Evolutionary conservation across 2,888 invertebrate species (phyloP).

Genomic region (Oscheius sp.): DNA sequence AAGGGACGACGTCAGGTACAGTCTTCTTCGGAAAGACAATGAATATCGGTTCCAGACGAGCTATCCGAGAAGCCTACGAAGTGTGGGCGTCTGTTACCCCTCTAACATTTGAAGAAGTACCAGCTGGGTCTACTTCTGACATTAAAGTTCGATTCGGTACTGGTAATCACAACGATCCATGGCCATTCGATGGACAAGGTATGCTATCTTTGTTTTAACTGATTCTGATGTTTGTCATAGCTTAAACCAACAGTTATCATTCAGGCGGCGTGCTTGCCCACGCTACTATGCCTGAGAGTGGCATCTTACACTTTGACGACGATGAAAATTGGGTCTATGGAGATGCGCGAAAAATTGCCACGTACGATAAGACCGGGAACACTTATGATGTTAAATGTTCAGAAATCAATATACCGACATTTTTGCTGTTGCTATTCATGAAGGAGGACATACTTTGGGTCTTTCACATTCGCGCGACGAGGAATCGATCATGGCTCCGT

Average conservation of each 20-base stretch:
- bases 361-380: conserved; percentile 9
- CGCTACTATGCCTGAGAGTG: conserved; percentile 72
- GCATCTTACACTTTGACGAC: conserved; percentile 72
- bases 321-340: conserved; percentile 71
- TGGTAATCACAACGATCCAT: conserved; percentile 69
- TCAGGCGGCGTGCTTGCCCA: conserved; percentile 71
- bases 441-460: conserved; percentile 66
- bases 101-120: conserved; percentile 67
- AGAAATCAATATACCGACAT: conserved; percentile 64
- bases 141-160: conserved; percentile 69
- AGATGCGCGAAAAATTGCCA: conserved; percentile 65
- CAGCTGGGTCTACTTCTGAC: conserved; percentile 46
- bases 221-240: background rate
- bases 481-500: conserved; percentile 72
- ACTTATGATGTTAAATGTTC: conserved; percentile 13
- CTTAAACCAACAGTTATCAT: conserved; percentile 8
- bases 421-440: conserved; percentile 71
- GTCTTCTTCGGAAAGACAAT: background rate
- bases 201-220: background rate
- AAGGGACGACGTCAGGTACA: conserved; percentile 59
- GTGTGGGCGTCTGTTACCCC: conserved; percentile 65
- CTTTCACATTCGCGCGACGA: conserved; percentile 64
- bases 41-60: conserved; percentile 51
- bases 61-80: conserved; percentile 69
- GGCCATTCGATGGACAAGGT: conserved; percentile 71